Base-by-base conservation (phyloP, 2,113 vertebrate species). In the Peromyscus californicus region DNA sequence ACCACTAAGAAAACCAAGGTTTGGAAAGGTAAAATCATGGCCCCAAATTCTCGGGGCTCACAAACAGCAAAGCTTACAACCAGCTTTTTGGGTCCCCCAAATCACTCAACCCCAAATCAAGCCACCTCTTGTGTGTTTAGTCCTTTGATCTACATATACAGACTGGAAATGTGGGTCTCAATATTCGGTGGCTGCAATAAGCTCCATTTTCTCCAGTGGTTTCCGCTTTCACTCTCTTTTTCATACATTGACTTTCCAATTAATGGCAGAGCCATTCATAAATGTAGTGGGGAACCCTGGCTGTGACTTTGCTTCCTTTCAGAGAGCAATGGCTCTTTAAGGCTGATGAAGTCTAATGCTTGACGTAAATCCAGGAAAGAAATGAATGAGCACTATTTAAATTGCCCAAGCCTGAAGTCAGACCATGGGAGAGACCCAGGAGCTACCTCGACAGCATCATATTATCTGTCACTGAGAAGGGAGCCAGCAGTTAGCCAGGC, bases 351-450 rank as follows among this genome's bases (percentile, higher is more conserved):
- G 65, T 96, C 85, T 96, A 92, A 96, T 69, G 48, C 84, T 96
- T 85, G 69, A 87, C 70, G 11, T 92, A 96, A 97, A 95, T 92
- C 91, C 84, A 70, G 65, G 87, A 74, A 93, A 97, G 84, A 94
- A 97, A 96, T 93, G 95, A 98, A 97, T 83, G 96, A 96, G 97
- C 76, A 63, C 79, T 93, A 61, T 92, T 92, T 48, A 94, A 92
- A 92, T 84, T 3, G 0, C 54, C 84, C 70, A 79, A 72, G 16
- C 63, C 75, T 26, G n/a, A 70, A 90, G 80, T 39, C 69, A 59
- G 78, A 76, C 90, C 51, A 36, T 3, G 0, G 3, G 31, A 94
- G 36, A 72, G 59, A 74, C 59, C 4, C 0, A 1, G 76, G 36
- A 90, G 78, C 74, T 92, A 82, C 54, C 9, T 12, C 0, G 21